Evolutionary conservation across 2,888 invertebrate genomes (phyloP).

Genomic region (Mystacides longicornis): DNA sequence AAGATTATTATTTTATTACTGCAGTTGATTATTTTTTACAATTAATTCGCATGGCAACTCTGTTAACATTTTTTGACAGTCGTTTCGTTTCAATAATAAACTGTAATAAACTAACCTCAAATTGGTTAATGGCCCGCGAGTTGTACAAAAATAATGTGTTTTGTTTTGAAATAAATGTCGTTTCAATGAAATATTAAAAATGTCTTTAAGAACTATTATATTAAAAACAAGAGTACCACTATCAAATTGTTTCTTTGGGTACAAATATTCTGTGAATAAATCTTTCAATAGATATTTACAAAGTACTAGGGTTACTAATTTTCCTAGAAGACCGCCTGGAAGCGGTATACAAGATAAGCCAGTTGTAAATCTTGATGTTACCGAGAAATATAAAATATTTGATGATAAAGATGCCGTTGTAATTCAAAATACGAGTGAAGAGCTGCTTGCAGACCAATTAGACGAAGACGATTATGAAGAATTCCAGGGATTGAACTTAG

Average conservation of each 20-base stretch:
- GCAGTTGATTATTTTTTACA: too few species aligned
- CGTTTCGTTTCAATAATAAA: too few species aligned
- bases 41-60: too few species aligned
- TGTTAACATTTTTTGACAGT: too few species aligned
- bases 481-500: slow-evolving; percentile 53
- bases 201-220: not conserved
- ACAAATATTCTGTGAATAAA: not conserved
- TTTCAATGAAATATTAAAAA: not conserved
- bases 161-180: too few species aligned
- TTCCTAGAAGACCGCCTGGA: slow-evolving; percentile 11
- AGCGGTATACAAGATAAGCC: not conserved
- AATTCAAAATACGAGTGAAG: slow-evolving; percentile 68
- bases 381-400: slow-evolving; percentile 61
- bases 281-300: not conserved
- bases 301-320: slow-evolving; percentile 6
- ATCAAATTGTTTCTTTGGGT: not conserved
- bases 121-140: too few species aligned
- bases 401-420: slow-evolving; percentile 60
- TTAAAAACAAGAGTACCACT: too few species aligned
- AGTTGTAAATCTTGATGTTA: slow-evolving; percentile 36
- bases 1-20: too few species aligned
- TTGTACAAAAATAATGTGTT: too few species aligned
- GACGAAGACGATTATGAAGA: slow-evolving; percentile 47
- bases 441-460: slow-evolving; percentile 28
- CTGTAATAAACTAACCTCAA: too few species aligned